These are phyloP conservation scores for Coluber constrictor DNA, from an alignment of 2,797 vertebrate genomes.

Conservation along the genomic window DNA sequence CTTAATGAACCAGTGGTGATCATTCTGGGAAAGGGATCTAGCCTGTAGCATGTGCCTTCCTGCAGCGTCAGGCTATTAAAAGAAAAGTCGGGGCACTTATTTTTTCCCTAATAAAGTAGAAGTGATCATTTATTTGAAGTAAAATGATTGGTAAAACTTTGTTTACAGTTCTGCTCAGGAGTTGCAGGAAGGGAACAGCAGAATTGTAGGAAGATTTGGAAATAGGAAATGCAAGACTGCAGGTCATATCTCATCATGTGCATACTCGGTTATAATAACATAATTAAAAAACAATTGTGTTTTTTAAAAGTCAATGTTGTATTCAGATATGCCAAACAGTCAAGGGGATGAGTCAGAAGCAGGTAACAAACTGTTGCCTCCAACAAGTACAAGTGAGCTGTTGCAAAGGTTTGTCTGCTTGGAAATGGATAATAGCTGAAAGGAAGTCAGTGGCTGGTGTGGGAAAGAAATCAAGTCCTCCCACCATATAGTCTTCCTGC, in stretches of 20 bases:
- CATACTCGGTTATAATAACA: background rate
- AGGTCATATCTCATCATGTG: background rate
- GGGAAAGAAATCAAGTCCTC: background rate
- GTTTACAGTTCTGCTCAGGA: background rate
- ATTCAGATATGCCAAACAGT: background rate
- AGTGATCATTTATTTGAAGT: background rate
- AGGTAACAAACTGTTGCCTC: background rate
- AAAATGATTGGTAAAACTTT: background rate
- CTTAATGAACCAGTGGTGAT: background rate
- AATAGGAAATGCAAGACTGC: background rate
- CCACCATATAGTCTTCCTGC: background rate
- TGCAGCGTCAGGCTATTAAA: background rate
- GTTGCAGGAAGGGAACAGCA: background rate
- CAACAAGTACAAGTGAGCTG: background rate
- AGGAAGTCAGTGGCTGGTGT: background rate
- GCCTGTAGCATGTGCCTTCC: background rate
- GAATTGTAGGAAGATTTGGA: background rate
- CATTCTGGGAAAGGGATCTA: background rate
- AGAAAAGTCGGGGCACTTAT: background rate
- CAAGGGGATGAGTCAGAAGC: background rate
- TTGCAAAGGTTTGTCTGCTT: background rate
- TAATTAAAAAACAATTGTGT: background rate
- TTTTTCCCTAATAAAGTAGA: background rate
- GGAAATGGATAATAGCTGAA: background rate
- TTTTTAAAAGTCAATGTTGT: background rate